Conservation (phyloP, 2,888 invertebrate genomes). For the Epinotia nisella region DNA sequence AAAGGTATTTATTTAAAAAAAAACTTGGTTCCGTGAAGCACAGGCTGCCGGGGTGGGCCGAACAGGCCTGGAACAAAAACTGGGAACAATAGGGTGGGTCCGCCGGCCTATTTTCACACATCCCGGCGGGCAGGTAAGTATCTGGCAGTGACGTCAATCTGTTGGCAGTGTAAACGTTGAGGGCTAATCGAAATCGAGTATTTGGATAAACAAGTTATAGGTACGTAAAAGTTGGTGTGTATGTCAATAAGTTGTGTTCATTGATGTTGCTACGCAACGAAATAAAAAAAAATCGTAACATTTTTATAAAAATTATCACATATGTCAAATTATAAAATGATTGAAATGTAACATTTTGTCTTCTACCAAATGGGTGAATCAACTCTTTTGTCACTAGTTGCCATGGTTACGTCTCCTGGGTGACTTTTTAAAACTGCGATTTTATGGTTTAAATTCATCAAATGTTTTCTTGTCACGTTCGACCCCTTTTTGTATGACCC, state of each 20-base stretch:
- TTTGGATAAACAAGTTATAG: not conserved
- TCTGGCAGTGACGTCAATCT: constrained; percentile 42
- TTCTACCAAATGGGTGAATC: no score
- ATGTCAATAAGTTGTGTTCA: not conserved
- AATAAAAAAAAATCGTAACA: no score
- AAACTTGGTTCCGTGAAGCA: constrained; percentile 21
- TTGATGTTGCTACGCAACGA: no score
- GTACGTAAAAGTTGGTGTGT: not conserved
- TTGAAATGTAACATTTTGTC: no score
- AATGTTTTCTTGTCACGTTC: no score
- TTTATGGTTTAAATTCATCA: no score
- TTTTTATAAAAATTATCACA: no score
- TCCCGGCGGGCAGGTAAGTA: constrained; percentile 48
- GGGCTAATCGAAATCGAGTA: constrained; percentile 1
- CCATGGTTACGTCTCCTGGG: no score
- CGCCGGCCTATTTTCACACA: constrained; percentile 63
- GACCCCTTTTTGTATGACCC: no score
- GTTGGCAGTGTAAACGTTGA: constrained; percentile 1
- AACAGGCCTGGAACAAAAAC: constrained; percentile 65
- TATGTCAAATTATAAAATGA: no score
- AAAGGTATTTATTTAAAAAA: constrained; percentile 29
- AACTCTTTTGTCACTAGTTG: no score
- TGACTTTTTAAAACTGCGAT: no score
- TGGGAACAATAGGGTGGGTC: constrained; percentile 57
- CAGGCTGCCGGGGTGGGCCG: constrained; percentile 49